These are phyloP conservation scores for Lagodon rhomboides DNA, from an alignment of 2,797 vertebrate species.

Conservation along the genomic window DNA sequence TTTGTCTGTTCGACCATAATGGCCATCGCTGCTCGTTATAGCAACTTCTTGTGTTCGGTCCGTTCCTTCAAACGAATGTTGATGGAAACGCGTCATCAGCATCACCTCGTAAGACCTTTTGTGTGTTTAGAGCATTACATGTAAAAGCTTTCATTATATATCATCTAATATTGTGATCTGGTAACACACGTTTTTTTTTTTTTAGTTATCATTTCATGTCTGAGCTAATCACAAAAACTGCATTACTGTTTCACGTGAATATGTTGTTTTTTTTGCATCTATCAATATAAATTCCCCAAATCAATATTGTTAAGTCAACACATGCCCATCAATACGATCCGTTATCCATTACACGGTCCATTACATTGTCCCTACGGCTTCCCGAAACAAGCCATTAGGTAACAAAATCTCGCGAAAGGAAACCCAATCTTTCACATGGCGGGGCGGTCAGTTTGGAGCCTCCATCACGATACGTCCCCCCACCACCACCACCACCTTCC, in stretches of 20 bases:
- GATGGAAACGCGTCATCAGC: slow-evolving; percentile 21
- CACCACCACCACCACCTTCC: slow-evolving; percentile 53
- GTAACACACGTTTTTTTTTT: slow-evolving; percentile 39
- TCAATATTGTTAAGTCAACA: slow-evolving; percentile 80
- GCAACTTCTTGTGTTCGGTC: slow-evolving; percentile 17
- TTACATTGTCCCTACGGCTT: slow-evolving; percentile 80
- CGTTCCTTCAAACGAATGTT: slow-evolving; percentile 26
- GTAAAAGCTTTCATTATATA: slow-evolving; percentile 22
- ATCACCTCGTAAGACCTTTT: slow-evolving; percentile 21
- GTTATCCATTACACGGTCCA: slow-evolving; percentile 83
- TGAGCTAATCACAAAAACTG: slow-evolving; percentile 40
- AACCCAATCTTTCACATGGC: slow-evolving; percentile 74
- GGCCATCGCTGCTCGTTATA: slow-evolving; percentile 41
- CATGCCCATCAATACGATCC: slow-evolving; percentile 77
- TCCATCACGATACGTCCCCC: slow-evolving; percentile 65
- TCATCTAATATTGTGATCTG: slow-evolving; percentile 1
- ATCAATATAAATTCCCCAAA: slow-evolving; percentile 71
- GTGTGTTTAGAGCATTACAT: slow-evolving; percentile 18
- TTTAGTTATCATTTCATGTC: slow-evolving; percentile 22
- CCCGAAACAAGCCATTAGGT: slow-evolving; percentile 76
- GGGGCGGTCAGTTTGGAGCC: slow-evolving; percentile 71
- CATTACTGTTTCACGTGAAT: slow-evolving; percentile 41
- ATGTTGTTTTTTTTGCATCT: slow-evolving; percentile 50
- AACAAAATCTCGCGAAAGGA: slow-evolving; percentile 77
- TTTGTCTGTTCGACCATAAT: slow-evolving; percentile 32